Conservation (phyloP, 2,797 vertebrate species). For the Pteropus rufus region DNA sequence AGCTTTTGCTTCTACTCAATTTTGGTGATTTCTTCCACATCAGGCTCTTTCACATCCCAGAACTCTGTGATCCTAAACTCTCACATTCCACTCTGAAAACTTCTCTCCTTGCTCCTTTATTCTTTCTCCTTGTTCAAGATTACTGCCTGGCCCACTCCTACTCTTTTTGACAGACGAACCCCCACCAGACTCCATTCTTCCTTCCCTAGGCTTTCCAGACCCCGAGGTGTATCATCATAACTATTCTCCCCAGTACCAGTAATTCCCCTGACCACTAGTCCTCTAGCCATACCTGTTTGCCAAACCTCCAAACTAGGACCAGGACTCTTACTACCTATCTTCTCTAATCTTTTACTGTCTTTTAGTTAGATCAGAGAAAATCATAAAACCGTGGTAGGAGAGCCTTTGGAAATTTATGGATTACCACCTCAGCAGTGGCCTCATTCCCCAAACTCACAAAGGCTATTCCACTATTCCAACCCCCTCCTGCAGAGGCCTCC, state of each 20-base stretch:
- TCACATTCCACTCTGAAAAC: background rate
- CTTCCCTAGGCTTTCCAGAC: background rate
- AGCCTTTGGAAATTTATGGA: background rate
- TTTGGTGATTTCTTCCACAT: background rate
- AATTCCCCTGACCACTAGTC: background rate
- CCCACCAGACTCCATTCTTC: background rate
- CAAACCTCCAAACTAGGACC: background rate
- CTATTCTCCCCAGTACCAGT: background rate
- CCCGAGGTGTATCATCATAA: background rate
- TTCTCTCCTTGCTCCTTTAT: background rate
- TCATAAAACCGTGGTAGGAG: background rate
- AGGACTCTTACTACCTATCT: background rate
- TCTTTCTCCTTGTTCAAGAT: background rate
- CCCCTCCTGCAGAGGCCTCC: background rate
- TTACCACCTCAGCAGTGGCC: background rate
- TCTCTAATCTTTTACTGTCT: background rate
- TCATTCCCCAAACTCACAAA: background rate
- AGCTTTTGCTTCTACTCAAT: background rate
- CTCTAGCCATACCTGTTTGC: background rate
- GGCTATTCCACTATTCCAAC: background rate
- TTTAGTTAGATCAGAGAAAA: background rate
- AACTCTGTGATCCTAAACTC: background rate
- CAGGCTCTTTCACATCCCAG: background rate
- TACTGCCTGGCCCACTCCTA: background rate
- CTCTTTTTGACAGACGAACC: background rate